A percentile compares a stretch with the other conserved stretches of the same genome.
These are phyloP conservation scores for Premnoplex brunnescens DNA, from an alignment of 2,797 vertebrate genomes.

Conservation along the genomic window DNA sequence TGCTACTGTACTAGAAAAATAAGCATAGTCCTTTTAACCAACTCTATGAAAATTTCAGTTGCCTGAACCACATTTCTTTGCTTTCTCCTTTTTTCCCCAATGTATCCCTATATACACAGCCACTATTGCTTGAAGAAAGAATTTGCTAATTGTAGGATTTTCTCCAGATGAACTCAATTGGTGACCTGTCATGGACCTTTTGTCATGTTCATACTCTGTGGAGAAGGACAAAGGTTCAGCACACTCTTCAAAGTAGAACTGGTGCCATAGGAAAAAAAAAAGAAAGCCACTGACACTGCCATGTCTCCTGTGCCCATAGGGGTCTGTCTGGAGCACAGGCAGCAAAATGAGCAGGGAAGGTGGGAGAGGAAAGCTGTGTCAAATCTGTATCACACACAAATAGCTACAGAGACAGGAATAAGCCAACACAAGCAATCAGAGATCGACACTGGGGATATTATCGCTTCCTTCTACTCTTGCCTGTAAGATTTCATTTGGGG, in stretches of 20 bases:
- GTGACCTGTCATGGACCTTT: not conserved
- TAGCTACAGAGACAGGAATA: not conserved
- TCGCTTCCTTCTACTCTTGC: not conserved
- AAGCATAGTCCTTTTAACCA: not conserved
- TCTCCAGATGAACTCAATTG: not conserved
- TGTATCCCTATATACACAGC: not conserved
- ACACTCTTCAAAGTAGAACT: not conserved
- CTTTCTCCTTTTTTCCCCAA: not conserved
- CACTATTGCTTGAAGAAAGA: not conserved
- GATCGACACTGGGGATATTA: not conserved
- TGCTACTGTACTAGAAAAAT: not conserved
- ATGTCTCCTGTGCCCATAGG: not conserved
- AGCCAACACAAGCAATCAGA: not conserved
- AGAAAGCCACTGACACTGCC: not conserved
- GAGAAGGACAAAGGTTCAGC: slow-evolving; percentile 26
- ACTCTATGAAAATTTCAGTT: not conserved
- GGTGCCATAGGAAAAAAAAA: not conserved
- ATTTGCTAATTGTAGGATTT: slow-evolving; percentile 24
- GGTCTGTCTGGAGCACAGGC: not conserved
- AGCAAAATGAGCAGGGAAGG: not conserved
- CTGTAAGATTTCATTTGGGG: slow-evolving; percentile 12
- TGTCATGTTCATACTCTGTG: not conserved
- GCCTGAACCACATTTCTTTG: not conserved
- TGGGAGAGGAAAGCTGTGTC: not conserved
- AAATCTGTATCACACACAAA: not conserved